phyloP scores from a whole-genome alignment of 1,140 invertebrate genomes.

The Odontomachus brunneus region DNA sequence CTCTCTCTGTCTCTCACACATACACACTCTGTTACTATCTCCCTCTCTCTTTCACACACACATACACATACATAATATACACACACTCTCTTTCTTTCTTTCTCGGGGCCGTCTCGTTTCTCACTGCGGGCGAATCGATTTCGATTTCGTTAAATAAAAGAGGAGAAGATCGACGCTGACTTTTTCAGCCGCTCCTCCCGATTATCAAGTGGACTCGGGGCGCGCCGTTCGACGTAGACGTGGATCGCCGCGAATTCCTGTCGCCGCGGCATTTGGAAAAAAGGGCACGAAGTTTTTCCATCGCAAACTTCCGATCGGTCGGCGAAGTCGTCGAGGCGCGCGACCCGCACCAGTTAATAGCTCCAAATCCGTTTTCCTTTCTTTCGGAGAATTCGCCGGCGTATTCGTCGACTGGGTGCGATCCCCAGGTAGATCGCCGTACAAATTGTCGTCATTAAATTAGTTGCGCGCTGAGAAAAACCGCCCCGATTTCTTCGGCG shows the following conservation, averaged over 20 bases:
- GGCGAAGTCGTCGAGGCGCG: constrained; percentile 17
- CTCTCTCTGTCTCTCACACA: no score
- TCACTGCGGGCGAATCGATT: constrained; percentile 12
- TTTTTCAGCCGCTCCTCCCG: background rate
- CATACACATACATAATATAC: no score
- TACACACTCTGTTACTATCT: no score
- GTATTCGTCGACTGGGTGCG: constrained; percentile 1
- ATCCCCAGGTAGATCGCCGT: constrained; percentile 43
- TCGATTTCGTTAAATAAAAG: constrained; percentile 11
- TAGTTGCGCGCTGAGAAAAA: constrained; percentile 47
- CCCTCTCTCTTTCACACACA: no score
- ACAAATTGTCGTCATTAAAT: constrained; percentile 52
- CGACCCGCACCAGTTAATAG: constrained; percentile 41
- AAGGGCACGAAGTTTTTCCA: constrained; percentile 26
- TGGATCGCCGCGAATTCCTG: background rate
- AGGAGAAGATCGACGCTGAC: background rate
- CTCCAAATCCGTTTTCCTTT: constrained; percentile 51
- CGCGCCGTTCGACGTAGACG: constrained; percentile 5
- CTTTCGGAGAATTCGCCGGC: background rate
- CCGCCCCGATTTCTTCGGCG: constrained; percentile 33
- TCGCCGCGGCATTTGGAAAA: background rate
- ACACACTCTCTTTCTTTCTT: background rate
- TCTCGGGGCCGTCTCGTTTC: background rate
- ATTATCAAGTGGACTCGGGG: constrained; percentile 10
- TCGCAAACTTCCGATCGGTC: constrained; percentile 40